These are phyloP conservation scores for Myotis davidii DNA, from an alignment of 2,113 vertebrate species.

Conservation along the genomic window DNA sequence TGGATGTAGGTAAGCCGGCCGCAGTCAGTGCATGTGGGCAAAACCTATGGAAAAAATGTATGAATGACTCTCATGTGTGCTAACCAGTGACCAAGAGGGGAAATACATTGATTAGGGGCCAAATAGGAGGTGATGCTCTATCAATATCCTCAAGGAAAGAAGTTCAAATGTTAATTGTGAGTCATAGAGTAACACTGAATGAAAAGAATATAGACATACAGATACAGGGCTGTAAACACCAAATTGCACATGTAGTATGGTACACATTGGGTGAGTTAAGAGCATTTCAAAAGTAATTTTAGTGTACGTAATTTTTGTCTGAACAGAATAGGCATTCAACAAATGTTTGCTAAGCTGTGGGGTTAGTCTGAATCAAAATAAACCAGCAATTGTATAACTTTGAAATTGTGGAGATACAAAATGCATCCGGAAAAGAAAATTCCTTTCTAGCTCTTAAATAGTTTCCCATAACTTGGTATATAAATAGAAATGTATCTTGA, in stretches of 20 bases:
- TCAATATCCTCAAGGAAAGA: not conserved
- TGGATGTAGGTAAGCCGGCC: not conserved
- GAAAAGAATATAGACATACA: not conserved
- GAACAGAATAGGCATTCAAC: not conserved
- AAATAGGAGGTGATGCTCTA: not conserved
- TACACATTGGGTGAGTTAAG: not conserved
- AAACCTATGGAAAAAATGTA: not conserved
- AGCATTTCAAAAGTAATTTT: slow-evolving; percentile 1
- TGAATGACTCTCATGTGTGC: not conserved
- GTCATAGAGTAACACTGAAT: not conserved
- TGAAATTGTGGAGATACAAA: slow-evolving; percentile 1
- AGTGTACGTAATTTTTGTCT: not conserved
- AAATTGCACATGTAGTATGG: not conserved
- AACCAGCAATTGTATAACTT: slow-evolving; percentile 5
- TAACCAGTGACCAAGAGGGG: not conserved
- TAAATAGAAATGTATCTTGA: slow-evolving; percentile 34
- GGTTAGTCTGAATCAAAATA: slow-evolving; percentile 42
- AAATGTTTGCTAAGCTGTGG: not conserved
- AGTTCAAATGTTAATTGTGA: not conserved
- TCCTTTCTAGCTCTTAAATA: slow-evolving; percentile 35
- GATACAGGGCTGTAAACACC: not conserved
- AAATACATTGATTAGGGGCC: not conserved
- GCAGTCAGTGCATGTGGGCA: not conserved
- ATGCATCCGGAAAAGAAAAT: slow-evolving; percentile 46
- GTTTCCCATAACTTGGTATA: slow-evolving; percentile 35